phyloP scores from a whole-genome alignment of 2,888 invertebrate genomes.

The Resseliella maxima region DNA sequence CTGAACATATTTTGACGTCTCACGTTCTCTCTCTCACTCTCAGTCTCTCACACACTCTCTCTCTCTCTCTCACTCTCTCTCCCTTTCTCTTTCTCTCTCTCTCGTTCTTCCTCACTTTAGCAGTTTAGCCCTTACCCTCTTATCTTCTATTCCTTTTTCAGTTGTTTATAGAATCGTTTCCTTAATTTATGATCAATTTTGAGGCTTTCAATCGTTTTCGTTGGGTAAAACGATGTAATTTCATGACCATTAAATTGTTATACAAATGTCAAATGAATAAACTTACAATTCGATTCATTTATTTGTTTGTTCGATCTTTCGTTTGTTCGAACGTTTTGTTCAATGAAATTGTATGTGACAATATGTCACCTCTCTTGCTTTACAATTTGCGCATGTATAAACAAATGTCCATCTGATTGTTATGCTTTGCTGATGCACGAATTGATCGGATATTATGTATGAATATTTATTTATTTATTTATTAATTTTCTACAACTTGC shows the following conservation, averaged over 20 bases:
- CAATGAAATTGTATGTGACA: constrained; percentile 18
- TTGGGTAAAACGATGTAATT: neutral
- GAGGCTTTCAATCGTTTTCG: neutral
- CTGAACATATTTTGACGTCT: neutral
- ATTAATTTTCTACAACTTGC: neutral
- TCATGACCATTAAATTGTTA: neutral
- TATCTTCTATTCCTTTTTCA: neutral
- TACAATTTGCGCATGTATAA: neutral
- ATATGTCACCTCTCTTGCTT: neutral
- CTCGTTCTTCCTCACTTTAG: too few species aligned
- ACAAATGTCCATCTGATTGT: neutral
- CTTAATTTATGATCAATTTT: constrained; percentile 21
- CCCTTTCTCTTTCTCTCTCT: too few species aligned
- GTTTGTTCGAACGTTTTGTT: too few species aligned
- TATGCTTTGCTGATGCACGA: neutral
- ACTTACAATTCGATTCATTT: constrained; percentile 18
- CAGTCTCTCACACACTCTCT: too few species aligned
- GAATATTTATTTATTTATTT: constrained; percentile 1
- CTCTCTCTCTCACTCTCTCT: too few species aligned
- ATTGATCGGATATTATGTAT: neutral
- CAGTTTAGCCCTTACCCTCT: too few species aligned
- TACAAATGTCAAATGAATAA: neutral
- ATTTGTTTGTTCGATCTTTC: too few species aligned
- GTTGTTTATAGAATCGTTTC: constrained; percentile 3
- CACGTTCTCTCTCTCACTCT: too few species aligned